Evolutionary conservation across 2,888 invertebrate species (phyloP).

Genomic region (Acanthosoma haemorrhoidale): DNA sequence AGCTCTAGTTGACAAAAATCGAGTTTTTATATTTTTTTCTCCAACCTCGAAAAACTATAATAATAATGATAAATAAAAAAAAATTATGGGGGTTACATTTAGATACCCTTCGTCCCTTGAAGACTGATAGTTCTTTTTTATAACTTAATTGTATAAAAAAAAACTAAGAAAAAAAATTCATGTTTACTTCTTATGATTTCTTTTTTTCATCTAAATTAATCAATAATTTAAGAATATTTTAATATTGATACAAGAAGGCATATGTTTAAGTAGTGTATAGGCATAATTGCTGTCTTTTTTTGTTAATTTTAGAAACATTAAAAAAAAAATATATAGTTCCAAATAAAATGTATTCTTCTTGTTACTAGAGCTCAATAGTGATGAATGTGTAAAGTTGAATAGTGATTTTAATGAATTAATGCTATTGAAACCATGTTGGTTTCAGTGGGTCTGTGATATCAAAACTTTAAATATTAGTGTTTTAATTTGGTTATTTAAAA

Average conservation of each 20-base stretch:
- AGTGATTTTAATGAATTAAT: constrained; percentile 30
- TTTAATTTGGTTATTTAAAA: constrained; percentile 27
- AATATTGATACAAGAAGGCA: no score
- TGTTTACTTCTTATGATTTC: background rate
- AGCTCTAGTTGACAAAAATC: constrained; percentile 33
- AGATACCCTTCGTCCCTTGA: constrained; percentile 28
- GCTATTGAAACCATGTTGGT: constrained; percentile 33
- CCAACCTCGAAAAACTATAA: background rate
- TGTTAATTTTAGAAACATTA: background rate
- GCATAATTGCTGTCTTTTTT: background rate
- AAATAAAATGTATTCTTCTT: background rate
- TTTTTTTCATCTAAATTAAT: background rate
- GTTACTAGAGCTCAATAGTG: constrained; percentile 35
- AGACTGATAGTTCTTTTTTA: constrained; percentile 29
- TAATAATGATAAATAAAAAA: constrained; percentile 5
- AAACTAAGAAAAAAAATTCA: background rate
- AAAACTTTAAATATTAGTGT: constrained; percentile 34
- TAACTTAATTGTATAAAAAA: constrained; percentile 4
- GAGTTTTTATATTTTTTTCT: background rate
- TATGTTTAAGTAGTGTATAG: no score
- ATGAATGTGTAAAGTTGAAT: constrained; percentile 14
- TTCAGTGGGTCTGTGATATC: constrained; percentile 40
- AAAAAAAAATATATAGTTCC: background rate
- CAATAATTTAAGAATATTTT: background rate
- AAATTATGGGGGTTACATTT: constrained; percentile 20